These are phyloP conservation scores for Aurelia sp. DNA, from an alignment of 30 jellyfish, hydroid and myxozoan genomes.

Conservation along the genomic window DNA sequence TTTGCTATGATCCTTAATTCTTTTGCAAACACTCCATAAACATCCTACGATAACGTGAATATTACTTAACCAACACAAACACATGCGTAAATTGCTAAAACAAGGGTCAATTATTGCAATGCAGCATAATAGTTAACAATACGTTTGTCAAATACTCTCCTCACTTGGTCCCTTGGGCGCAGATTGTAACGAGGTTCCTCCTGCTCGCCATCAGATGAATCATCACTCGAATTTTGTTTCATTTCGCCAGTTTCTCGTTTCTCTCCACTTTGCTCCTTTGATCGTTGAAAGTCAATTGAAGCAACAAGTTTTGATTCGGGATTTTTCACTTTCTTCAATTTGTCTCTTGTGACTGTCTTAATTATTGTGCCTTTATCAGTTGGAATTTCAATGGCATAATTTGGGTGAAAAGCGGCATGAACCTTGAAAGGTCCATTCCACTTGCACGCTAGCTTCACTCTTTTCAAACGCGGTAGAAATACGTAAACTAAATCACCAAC, in stretches of 20 bases:
- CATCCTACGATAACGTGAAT: no score
- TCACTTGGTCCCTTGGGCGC: neutral
- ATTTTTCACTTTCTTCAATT: neutral
- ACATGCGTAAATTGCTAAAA: no score
- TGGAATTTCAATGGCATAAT: constrained; percentile 15
- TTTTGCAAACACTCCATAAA: no score
- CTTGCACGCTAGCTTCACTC: constrained; percentile 5
- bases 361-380: constrained; percentile 11
- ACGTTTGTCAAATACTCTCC: neutral
- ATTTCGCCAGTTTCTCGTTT: neutral
- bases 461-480: constrained; percentile 15
- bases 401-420: neutral
- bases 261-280: neutral
- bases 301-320: neutral
- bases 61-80: no score
- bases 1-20: no score
- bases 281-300: neutral
- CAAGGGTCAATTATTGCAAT: no score
- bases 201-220: neutral
- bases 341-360: constrained; percentile 43
- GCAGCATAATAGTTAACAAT: no score
- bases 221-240: neutral
- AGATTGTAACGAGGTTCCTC: constrained; percentile 2
- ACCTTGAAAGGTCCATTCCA: constrained; percentile 55
- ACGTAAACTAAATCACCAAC: constrained; percentile 16